Evolutionary conservation across 2,113 vertebrate species (phyloP), one percentile per base, ranked within the genome.

Genomic region (Ictidomys tridecemlineatus): DNA sequence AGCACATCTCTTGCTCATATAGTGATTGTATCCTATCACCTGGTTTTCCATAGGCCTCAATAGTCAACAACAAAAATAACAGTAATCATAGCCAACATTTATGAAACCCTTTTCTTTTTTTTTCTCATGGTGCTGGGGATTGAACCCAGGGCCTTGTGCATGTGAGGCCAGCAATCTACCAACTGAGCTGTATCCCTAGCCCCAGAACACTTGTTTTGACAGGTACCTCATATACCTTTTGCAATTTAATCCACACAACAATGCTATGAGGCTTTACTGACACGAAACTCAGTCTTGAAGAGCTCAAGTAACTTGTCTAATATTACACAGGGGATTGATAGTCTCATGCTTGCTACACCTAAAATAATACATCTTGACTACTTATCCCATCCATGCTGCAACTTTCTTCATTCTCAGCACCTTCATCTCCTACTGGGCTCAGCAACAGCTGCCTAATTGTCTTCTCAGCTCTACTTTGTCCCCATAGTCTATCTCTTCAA

Each of bases 401-500:
- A 4, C 22, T 79, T 8, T 58, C 13, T 48, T 51, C 13, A 22
- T 18, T 16, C 9, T 12, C 3, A 42, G 8, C 11, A 34, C 14
- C 42, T 12, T 51, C 9, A 0, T 34, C 45, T 73, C 34, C 32
- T 65, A 34, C 45, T 9, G 28, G 84, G 37, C 45, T 97, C 65
- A 12, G 2, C 0, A 10, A 56, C 0, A 17, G 51, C 63, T 37
- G 7, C 32, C 42, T 39, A n/a, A 53, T 14, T 73, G 45, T 14
- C 30, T 77, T 85, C 13, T 39, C 10, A 14, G 37, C 17, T 12
- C 79, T 39, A 4, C 13, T 48, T 56, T 61, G 26, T 7, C 42
- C 8, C 10, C 22, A 1, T 1, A 1, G n/a, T 48, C 45, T 0
- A 4, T 51, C 32, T 45, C 17, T 22, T 79, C 45, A 2, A 0